Percentiles rank a stretch among this genome's conserved stretches.
These are phyloP conservation scores for Cottoperca gobio DNA, from an alignment of 2,797 vertebrate genomes.

Conservation along the genomic window DNA sequence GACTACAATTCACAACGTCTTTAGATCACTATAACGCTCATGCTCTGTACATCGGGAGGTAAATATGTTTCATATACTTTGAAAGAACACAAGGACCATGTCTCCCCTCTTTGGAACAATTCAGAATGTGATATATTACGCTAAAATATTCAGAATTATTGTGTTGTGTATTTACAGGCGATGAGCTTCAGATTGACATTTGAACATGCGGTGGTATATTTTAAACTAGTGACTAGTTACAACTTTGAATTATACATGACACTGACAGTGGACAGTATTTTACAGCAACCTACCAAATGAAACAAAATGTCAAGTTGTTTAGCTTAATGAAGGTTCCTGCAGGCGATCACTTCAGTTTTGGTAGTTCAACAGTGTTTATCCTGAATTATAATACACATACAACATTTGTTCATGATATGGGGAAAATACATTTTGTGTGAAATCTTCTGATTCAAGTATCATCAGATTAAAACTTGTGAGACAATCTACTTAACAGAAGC, in stretches of 20 bases:
- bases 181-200: constrained; percentile 31
- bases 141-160: constrained; percentile 38
- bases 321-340: neutral
- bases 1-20: constrained; percentile 59
- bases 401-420: neutral
- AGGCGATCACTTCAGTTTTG: neutral
- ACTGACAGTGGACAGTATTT: constrained; percentile 10
- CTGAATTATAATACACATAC: neutral
- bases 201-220: constrained; percentile 11
- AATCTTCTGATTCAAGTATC: neutral
- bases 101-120: constrained; percentile 62
- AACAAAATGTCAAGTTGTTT: neutral
- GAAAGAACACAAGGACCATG: constrained; percentile 57
- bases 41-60: constrained; percentile 67
- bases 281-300: neutral
- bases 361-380: neutral
- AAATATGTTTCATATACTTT: constrained; percentile 57
- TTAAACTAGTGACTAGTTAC: constrained; percentile 14
- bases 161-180: constrained; percentile 63
- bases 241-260: constrained; percentile 26
- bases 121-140: constrained; percentile 34
- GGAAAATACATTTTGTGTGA: constrained; percentile 7
- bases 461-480: neutral
- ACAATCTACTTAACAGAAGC: neutral
- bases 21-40: constrained; percentile 65